A percentile compares a stretch with the other conserved stretches of the same genome.
Evolutionary conservation across 2,113 vertebrate species (phyloP).

Genomic region (Polyodon spathula): DNA sequence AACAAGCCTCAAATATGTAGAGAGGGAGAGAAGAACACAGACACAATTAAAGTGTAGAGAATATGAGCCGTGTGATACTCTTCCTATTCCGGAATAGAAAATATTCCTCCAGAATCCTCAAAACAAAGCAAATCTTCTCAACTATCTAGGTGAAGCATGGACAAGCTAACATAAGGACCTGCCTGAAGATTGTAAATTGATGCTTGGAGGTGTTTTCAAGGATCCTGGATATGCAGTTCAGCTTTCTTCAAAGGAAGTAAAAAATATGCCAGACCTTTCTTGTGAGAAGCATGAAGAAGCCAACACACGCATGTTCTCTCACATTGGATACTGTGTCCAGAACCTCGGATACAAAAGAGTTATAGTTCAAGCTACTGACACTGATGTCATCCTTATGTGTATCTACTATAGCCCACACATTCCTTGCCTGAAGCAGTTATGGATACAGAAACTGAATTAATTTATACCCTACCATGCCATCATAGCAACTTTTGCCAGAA

Average conservation of each 20-base stretch:
- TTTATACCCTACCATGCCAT: neutral
- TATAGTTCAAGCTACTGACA: constrained; percentile 5
- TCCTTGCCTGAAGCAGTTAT: neutral
- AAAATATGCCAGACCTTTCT: neutral
- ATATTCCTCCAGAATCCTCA: neutral
- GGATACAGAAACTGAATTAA: neutral
- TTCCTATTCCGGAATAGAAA: constrained; percentile 6
- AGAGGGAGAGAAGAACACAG: too few species aligned
- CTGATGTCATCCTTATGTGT: constrained; percentile 3
- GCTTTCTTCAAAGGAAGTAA: neutral
- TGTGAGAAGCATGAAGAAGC: neutral
- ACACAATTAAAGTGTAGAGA: neutral
- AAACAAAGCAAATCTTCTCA: neutral
- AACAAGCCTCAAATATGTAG: too few species aligned
- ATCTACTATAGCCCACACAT: neutral
- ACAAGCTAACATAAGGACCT: neutral
- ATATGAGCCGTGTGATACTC: constrained; percentile 1
- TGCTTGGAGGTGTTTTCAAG: neutral
- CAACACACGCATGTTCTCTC: neutral
- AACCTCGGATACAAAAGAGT: neutral
- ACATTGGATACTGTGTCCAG: constrained; percentile 3
- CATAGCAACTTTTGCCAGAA: neutral
- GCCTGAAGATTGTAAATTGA: neutral
- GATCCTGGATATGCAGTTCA: neutral
- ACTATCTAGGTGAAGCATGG: constrained; percentile 2